Conservation (phyloP, 1,140 invertebrate species). For the Epicauta chinensis region DNA sequence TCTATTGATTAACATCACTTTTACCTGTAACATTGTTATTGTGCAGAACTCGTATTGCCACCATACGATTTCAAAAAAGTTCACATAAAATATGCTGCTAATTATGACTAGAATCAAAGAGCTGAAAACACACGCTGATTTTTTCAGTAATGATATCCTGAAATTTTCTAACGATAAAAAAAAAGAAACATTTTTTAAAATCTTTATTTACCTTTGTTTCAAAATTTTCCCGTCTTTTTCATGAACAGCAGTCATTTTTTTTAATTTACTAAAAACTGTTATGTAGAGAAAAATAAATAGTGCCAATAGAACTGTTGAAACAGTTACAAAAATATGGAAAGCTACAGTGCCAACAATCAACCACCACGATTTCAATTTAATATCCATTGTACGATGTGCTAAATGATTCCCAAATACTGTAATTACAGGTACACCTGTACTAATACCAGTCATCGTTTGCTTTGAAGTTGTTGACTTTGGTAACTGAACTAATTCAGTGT, state of each 20-base stretch:
- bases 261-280: slow-evolving; percentile 46
- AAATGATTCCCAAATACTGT: slow-evolving; percentile 52
- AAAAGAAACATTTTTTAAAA: too few relatives aligned
- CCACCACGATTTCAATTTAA: slow-evolving; percentile 52
- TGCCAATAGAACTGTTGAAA: slow-evolving; percentile 47
- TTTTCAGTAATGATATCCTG: slow-evolving; percentile 9
- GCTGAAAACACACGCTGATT: slow-evolving; percentile 27
- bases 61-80: slow-evolving; percentile 28
- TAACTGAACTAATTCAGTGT: slow-evolving; percentile 49
- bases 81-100: slow-evolving; percentile 34
- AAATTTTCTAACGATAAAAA: too few relatives aligned
- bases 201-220: slow-evolving; percentile 23
- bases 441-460: slow-evolving; percentile 51
- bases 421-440: slow-evolving; percentile 50
- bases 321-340: slow-evolving; percentile 52
- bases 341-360: slow-evolving; percentile 47
- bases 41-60: slow-evolving; percentile 30
- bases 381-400: slow-evolving; percentile 48
- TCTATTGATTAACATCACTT: not conserved
- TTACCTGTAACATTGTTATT: slow-evolving; percentile 26
- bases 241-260: slow-evolving; percentile 17
- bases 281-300: slow-evolving; percentile 50
- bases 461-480: slow-evolving; percentile 46
- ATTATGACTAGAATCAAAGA: slow-evolving; percentile 21
- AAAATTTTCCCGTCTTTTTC: slow-evolving; percentile 22